Conservation (phyloP, 2,113 vertebrate species). For the Sturnus vulgaris region DNA sequence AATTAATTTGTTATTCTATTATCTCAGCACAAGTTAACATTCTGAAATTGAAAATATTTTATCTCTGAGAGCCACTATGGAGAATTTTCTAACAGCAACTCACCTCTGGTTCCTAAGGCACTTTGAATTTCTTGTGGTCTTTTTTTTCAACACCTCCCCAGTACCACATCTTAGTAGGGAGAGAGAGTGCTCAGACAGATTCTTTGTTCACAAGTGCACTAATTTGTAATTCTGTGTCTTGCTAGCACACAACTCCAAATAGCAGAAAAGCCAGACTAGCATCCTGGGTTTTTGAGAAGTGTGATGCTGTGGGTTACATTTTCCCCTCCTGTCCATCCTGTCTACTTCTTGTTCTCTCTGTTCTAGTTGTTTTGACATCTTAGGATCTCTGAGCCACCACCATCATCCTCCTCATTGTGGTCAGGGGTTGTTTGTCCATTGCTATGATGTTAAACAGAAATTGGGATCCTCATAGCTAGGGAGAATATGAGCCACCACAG, state of each 20-base stretch:
- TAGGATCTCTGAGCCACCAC: background rate
- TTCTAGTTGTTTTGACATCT: conserved; percentile 26
- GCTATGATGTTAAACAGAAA: conserved; percentile 50
- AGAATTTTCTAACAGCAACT: background rate
- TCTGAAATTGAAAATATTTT: background rate
- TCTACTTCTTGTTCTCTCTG: background rate
- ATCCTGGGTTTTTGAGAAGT: background rate
- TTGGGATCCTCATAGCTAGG: background rate
- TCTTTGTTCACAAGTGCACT: conserved; percentile 19
- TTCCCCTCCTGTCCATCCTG: background rate
- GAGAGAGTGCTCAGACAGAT: conserved; percentile 36
- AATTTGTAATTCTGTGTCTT: background rate
- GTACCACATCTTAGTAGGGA: conserved; percentile 78
- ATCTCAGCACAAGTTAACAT: background rate
- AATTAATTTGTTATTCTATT: background rate
- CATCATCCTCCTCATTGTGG: background rate
- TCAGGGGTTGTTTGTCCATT: conserved; percentile 62
- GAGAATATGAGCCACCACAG: background rate
- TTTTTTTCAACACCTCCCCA: conserved; percentile 63
- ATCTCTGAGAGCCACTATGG: background rate
- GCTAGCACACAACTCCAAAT: background rate
- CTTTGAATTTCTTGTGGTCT: conserved; percentile 72
- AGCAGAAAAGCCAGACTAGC: background rate
- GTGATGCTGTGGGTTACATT: background rate
- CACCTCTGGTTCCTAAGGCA: conserved; percentile 79